Conservation (phyloP, 2,113 vertebrate genomes). For the Siniperca knerii region DNA sequence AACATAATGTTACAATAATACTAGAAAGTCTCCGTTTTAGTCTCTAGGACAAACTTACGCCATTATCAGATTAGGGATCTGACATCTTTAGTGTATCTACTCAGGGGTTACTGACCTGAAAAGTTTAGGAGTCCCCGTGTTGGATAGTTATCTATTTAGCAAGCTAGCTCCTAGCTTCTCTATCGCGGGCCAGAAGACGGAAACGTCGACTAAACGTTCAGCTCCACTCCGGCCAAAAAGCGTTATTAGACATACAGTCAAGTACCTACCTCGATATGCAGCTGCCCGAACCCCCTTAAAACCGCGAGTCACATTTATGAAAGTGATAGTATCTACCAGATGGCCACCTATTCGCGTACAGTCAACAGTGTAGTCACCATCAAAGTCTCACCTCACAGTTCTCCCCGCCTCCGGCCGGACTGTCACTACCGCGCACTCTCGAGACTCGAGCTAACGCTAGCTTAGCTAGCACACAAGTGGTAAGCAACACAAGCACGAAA, state of each 20-base stretch:
- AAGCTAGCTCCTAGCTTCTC: conserved; percentile 71
- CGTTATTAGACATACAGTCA: conserved; percentile 10
- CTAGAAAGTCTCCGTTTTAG: not conserved
- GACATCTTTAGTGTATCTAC: not conserved
- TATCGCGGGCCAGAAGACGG: conserved; percentile 61
- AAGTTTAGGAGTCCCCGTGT: conserved; percentile 66
- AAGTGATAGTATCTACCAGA: conserved; percentile 38
- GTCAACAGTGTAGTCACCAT: conserved; percentile 70
- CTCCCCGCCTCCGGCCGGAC: conserved; percentile 81
- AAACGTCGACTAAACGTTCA: conserved; percentile 75
- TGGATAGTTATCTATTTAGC: conserved; percentile 70
- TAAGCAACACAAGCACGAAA: not conserved
- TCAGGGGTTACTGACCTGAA: conserved; percentile 51
- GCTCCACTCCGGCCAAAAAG: conserved; percentile 40
- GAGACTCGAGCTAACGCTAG: conserved; percentile 75
- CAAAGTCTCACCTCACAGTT: conserved; percentile 72
- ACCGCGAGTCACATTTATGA: not conserved
- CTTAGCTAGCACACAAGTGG: conserved; percentile 65
- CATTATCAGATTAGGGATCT: not conserved
- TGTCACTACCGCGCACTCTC: conserved; percentile 72
- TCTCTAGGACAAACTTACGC: not conserved
- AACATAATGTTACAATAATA: not conserved
- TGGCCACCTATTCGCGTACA: conserved; percentile 42
- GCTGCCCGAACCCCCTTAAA: conserved; percentile 15
- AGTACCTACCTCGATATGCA: conserved; percentile 32